Conservation (phyloP, 2,113 vertebrate species). For the Miniopterus natalensis region DNA sequence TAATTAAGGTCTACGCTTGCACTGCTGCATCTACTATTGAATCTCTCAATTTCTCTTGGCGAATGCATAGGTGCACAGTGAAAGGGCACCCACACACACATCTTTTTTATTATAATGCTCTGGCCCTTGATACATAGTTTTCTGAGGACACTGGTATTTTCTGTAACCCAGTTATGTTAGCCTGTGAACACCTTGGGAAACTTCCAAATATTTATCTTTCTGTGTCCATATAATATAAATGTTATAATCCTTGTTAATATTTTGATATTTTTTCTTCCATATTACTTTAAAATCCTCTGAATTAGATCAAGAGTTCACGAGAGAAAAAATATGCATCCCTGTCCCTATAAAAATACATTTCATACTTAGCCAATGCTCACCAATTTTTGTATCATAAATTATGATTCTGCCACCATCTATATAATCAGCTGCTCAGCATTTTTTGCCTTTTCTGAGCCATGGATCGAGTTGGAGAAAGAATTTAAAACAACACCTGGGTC, state of each 20-base stretch:
- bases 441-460: not conserved
- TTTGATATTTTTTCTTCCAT: conserved; percentile 28
- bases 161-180: not conserved
- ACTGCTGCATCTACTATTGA: not conserved
- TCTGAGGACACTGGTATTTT: not conserved
- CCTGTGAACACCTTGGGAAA: not conserved
- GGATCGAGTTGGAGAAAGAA: not conserved
- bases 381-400: not conserved
- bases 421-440: not conserved
- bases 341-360: not conserved
- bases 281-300: conserved; percentile 1
- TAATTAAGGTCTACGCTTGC: not conserved
- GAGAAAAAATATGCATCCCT: not conserved
- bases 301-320: not conserved
- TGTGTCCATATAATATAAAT: not conserved
- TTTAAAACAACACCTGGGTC: not conserved
- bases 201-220: not conserved
- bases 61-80: not conserved
- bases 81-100: not conserved
- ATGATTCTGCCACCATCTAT: not conserved
- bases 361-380: not conserved
- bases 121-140: not conserved
- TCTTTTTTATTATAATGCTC: not conserved
- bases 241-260: not conserved
- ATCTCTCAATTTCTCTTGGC: not conserved